Conservation (phyloP, 2,113 vertebrate genomes). For the Carlito syrichta region DNA sequence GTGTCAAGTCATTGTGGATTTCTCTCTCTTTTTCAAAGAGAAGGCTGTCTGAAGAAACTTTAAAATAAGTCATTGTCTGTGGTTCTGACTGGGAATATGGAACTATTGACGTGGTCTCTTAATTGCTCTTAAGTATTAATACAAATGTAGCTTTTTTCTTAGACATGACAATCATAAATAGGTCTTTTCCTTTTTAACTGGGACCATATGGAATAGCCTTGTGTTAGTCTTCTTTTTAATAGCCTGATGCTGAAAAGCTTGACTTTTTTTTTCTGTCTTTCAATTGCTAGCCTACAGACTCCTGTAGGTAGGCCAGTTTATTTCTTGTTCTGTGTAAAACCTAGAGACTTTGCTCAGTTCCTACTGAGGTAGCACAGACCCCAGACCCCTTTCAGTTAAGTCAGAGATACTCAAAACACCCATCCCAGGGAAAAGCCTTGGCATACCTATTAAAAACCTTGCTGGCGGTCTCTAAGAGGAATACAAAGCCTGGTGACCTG, state of each 20-base stretch:
- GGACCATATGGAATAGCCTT: neutral
- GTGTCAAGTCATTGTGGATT: neutral
- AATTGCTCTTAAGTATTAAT: neutral
- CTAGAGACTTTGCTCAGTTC: neutral
- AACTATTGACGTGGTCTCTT: neutral
- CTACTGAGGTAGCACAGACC: neutral
- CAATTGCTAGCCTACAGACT: neutral
- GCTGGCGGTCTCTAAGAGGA: neutral
- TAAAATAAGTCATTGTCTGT: neutral
- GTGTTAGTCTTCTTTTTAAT: neutral
- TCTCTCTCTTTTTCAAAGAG: neutral
- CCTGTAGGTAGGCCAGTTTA: neutral
- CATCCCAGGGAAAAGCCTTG: neutral
- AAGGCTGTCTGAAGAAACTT: constrained; percentile 7
- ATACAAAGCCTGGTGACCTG: neutral
- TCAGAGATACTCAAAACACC: neutral
- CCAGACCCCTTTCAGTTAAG: neutral
- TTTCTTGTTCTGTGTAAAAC: constrained; percentile 3
- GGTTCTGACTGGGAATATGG: neutral
- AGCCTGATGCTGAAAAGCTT: neutral
- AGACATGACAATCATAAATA: neutral
- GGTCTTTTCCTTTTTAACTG: neutral
- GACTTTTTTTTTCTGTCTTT: too few species aligned
- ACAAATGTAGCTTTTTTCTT: neutral
- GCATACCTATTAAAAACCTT: neutral